Percentiles rank a stretch among this genome's conserved stretches.
These are phyloP conservation scores for Gastrophryne carolinensis DNA, from an alignment of 2,797 vertebrate genomes.

Conservation along the genomic window DNA sequence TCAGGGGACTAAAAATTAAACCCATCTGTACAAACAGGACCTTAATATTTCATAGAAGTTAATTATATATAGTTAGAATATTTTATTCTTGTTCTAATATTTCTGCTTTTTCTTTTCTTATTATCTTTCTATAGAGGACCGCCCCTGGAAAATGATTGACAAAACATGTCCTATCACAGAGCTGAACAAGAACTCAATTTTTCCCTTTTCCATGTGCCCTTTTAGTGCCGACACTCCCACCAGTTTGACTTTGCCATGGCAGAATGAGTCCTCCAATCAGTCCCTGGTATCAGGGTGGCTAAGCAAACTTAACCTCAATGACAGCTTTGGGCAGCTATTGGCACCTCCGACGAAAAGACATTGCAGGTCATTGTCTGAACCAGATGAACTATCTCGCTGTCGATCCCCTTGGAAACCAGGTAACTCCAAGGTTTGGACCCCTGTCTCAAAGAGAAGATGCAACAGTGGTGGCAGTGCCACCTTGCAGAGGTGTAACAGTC, in stretches of 20 bases:
- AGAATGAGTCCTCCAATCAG: slow-evolving; percentile 52
- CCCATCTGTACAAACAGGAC: background rate
- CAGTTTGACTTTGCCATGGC: slow-evolving; percentile 62
- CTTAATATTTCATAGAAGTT: background rate
- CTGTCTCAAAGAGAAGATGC: slow-evolving; percentile 72
- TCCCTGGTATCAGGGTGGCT: slow-evolving; percentile 63
- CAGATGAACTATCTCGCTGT: slow-evolving; percentile 71
- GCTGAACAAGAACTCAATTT: slow-evolving; percentile 50
- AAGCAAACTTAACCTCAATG: slow-evolving; percentile 62
- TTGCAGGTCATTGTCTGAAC: slow-evolving; percentile 74
- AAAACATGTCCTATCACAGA: slow-evolving; percentile 60
- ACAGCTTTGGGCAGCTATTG: slow-evolving; percentile 62
- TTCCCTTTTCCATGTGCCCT: slow-evolving; percentile 57
- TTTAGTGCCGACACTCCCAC: slow-evolving; percentile 51
- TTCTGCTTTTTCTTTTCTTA: background rate
- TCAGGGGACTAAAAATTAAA: slow-evolving; percentile 16
- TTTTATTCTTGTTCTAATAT: background rate
- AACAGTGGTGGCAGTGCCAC: slow-evolving; percentile 69
- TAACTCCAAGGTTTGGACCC: slow-evolving; percentile 74
- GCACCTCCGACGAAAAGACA: slow-evolving; percentile 73
- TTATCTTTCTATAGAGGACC: slow-evolving; percentile 58
- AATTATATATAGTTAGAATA: too few relatives aligned
- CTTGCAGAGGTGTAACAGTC: slow-evolving; percentile 67
- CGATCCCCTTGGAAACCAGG: slow-evolving; percentile 70
- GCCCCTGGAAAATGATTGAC: slow-evolving; percentile 65